Conservation (phyloP, 2,888 invertebrate species). For the Punctoribates punctum region DNA sequence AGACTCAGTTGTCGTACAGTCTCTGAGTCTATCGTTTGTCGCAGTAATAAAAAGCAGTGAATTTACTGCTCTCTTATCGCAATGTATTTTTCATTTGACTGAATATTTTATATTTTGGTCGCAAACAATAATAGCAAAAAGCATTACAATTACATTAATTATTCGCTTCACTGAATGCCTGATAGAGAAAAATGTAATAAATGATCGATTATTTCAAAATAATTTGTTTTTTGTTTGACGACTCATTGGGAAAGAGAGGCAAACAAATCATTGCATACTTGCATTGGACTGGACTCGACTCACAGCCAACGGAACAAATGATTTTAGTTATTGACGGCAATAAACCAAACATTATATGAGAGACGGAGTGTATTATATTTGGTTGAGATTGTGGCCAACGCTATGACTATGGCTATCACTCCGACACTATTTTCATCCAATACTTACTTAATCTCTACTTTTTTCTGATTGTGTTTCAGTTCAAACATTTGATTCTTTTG, state of each 20-base stretch:
- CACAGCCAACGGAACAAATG: too few relatives aligned
- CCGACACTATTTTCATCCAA: background rate
- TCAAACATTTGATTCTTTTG: background rate
- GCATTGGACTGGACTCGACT: too few relatives aligned
- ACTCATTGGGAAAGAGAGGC: too few relatives aligned
- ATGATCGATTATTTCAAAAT: background rate
- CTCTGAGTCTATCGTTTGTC: background rate
- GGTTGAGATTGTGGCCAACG: background rate
- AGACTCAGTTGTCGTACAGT: background rate
- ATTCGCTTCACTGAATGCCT: background rate
- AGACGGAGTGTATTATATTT: too few relatives aligned
- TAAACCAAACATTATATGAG: too few relatives aligned
- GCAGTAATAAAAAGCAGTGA: too few relatives aligned
- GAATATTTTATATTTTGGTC: background rate
- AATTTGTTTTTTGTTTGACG: background rate
- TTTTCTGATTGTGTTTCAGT: background rate
- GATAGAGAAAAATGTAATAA: conserved; percentile 8
- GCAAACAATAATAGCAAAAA: background rate
- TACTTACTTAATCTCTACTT: conserved; percentile 6
- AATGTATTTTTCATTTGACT: background rate
- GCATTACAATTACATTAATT: background rate
- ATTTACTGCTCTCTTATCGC: too few relatives aligned
- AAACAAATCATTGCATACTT: too few relatives aligned
- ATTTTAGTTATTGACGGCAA: too few relatives aligned
- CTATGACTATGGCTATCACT: background rate